phyloP scores from a whole-genome alignment of 2,797 vertebrate species.

The Molossus alvarezi region DNA sequence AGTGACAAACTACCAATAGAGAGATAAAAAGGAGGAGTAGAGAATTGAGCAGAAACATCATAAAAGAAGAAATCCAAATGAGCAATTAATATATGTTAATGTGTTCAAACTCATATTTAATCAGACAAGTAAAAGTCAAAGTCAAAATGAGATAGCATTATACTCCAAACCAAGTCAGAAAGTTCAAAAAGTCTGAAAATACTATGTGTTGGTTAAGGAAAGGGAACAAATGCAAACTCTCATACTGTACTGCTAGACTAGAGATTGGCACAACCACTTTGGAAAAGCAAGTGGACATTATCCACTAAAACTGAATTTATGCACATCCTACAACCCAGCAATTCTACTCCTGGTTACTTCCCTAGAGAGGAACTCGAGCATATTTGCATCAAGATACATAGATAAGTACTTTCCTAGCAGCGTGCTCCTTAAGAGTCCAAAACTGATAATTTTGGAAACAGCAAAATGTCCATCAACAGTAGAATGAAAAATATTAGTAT shows the following conservation, averaged over 20 bases:
- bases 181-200: constrained; percentile 1
- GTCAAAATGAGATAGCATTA: neutral
- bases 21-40: neutral
- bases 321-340: neutral
- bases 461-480: neutral
- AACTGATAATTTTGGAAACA: constrained; percentile 29
- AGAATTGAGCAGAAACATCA: neutral
- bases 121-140: constrained; percentile 8
- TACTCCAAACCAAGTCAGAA: neutral
- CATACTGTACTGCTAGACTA: neutral
- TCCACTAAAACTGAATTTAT: neutral
- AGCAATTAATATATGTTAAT: neutral
- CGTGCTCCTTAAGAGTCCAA: neutral
- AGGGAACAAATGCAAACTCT: neutral
- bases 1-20: neutral
- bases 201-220: neutral
- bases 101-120: neutral
- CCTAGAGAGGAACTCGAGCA: neutral
- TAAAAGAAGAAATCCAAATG: neutral
- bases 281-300: neutral
- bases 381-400: neutral
- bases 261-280: neutral
- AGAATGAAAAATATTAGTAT: constrained; percentile 24
- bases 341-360: neutral
- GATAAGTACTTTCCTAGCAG: neutral